phyloP scores from a whole-genome alignment of 2,888 invertebrate genomes.

The Epicampocera succincta region DNA sequence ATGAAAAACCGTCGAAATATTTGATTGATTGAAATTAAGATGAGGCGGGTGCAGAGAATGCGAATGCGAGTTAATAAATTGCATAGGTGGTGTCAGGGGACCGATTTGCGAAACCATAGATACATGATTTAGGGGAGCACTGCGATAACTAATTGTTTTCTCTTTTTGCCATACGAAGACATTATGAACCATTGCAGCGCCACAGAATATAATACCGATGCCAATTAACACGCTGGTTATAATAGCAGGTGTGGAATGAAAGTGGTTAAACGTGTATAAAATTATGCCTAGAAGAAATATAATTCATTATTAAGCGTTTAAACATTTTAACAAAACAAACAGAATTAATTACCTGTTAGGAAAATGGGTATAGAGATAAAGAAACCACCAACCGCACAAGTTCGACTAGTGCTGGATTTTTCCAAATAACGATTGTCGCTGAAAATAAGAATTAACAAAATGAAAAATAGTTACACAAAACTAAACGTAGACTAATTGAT shows the following conservation, averaged over 20 bases:
- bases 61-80: constrained; percentile 72
- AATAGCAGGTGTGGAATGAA: constrained; percentile 95
- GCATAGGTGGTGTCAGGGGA: constrained; percentile 75
- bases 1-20: constrained; percentile 71
- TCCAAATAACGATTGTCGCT: constrained; percentile 95
- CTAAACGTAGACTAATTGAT: neutral
- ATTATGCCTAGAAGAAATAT: constrained; percentile 87
- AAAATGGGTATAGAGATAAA: constrained; percentile 97
- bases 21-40: constrained; percentile 71
- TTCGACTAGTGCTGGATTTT: constrained; percentile 94
- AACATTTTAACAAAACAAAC: neutral
- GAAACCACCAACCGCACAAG: constrained; percentile 96
- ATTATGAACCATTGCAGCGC: constrained; percentile 96
- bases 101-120: constrained; percentile 74
- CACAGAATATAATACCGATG: constrained; percentile 95
- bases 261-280: constrained; percentile 95
- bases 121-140: constrained; percentile 74
- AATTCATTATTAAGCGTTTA: neutral
- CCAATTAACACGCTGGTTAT: constrained; percentile 94
- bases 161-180: constrained; percentile 97
- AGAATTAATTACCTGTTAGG: constrained; percentile 89
- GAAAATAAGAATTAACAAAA: constrained; percentile 80
- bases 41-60: constrained; percentile 66
- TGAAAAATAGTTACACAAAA: neutral
- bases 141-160: constrained; percentile 90